A percentile compares a stretch with the other conserved stretches of the same genome.
Conservation (phyloP, 2,888 invertebrate species). For the Drosophila hamatofila region DNA sequence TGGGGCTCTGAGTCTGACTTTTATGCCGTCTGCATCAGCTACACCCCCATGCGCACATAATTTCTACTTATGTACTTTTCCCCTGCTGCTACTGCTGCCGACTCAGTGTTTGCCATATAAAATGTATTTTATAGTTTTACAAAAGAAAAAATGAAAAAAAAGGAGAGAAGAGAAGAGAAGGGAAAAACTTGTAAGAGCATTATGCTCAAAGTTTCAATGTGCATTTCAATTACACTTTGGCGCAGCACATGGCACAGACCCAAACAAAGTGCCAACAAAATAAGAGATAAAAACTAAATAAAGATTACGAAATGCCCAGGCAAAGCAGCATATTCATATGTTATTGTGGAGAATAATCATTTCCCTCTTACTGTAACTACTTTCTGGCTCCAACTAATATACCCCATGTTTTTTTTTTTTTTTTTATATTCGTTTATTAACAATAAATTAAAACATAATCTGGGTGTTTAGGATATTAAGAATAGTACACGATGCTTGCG, state of each 20-base stretch:
- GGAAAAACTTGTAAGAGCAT: constrained; percentile 66
- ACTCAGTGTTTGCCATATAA: constrained; percentile 45
- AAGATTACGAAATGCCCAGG: constrained; percentile 20
- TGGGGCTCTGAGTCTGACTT: constrained; percentile 50
- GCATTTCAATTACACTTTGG: constrained; percentile 72
- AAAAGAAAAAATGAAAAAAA: constrained; percentile 21
- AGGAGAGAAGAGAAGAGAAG: not conserved
- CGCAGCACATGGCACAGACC: constrained; percentile 44
- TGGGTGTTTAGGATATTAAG: no score
- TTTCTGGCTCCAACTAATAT: not conserved
- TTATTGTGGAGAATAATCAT: not conserved
- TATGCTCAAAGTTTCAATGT: constrained; percentile 74
- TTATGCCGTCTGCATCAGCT: constrained; percentile 68
- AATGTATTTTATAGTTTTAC: constrained; percentile 71
- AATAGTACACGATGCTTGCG: no score
- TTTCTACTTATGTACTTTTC: constrained; percentile 73
- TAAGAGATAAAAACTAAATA: constrained; percentile 34
- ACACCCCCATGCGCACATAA: constrained; percentile 69
- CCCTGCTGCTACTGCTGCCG: constrained; percentile 1
- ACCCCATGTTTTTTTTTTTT: no score
- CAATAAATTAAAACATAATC: no score
- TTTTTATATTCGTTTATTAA: no score
- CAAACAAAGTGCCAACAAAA: constrained; percentile 43
- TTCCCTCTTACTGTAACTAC: not conserved
- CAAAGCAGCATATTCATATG: not conserved